Evolutionary conservation across 2,797 vertebrate genomes (phyloP), one percentile per base, ranked within the genome.

Genomic region (Gorsachius magnificus): DNA sequence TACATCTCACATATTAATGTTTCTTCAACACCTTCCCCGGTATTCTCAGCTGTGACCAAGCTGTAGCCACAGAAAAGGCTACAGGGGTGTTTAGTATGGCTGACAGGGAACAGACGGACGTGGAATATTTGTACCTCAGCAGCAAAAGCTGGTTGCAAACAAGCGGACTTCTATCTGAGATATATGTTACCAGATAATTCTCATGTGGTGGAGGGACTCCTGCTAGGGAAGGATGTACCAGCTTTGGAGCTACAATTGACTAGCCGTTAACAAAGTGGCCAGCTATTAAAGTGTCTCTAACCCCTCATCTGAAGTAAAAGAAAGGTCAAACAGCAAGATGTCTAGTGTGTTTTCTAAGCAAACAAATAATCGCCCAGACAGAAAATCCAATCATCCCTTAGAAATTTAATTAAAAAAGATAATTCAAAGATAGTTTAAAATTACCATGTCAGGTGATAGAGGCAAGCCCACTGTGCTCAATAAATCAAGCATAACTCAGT

Each of bases 341-440:
- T 35, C 56, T 87, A 71, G 51, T 56, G 24, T 85, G 43, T 86
- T 97, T 96, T 96, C 82, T 92, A 83, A 93, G 78, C 78, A 95
- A 97, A 95, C 65, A 95, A 96, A 93, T 87, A 96, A 78, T 93
- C 19, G 0, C 89, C 92, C 78, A 89, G 87, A 93, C 41, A 91
- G 91, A 94, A 93, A 95, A 96, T 88, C 54, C 82, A 94, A 95
- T 91, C 46, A 81, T 54, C 46, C 35, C 35, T 63, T 90, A 95
- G 72, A 96, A 93, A 97, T 81, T 72, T 95, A 97, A 97, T 95
- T 97, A 6, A 90, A 96, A 94, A 95, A 96, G 94, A 96, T 96
- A 96, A 96, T 93, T 94, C 75, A 93, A 89, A 96, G 94, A 93
- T 96, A 96, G 94, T 95, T 96, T 78, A 95, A 96, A 96, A 96